Conservation (phyloP, 1,140 invertebrate genomes). For the Drosophila jambulina region DNA sequence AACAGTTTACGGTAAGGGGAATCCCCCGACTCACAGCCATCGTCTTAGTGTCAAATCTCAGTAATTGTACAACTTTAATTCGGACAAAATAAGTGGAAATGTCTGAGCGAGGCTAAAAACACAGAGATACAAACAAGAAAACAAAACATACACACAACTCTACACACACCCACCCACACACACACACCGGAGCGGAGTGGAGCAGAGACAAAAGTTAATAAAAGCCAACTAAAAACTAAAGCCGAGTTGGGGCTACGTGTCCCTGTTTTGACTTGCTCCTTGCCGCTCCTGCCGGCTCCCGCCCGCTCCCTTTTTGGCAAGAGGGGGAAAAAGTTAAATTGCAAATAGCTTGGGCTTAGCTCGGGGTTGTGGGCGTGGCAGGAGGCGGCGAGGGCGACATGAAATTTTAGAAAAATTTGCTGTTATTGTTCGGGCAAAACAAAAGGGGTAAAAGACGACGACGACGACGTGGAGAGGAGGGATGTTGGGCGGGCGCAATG, state of each 20-base stretch:
- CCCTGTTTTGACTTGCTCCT: constrained; percentile 58
- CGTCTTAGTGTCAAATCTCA: constrained; percentile 73
- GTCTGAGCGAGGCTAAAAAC: constrained; percentile 24
- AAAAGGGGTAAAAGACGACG: constrained; percentile 55
- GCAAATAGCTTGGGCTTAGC: constrained; percentile 72
- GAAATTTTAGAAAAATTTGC: constrained; percentile 82
- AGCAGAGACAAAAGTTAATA: constrained; percentile 75
- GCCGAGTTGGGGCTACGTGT: constrained; percentile 69
- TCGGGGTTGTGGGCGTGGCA: constrained; percentile 14
- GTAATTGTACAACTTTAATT: constrained; percentile 78
- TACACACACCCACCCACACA: not conserved
- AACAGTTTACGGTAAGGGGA: constrained; percentile 35
- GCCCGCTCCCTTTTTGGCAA: not conserved
- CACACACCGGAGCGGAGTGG: not conserved
- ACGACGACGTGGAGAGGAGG: not conserved
- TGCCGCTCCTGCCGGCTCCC: not conserved
- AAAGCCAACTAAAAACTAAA: constrained; percentile 83
- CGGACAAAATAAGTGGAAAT: constrained; percentile 69
- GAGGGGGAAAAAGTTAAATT: constrained; percentile 74
- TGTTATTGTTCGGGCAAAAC: constrained; percentile 76
- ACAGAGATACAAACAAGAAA: constrained; percentile 19
- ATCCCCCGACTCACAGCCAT: constrained; percentile 13
- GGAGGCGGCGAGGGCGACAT: constrained; percentile 42
- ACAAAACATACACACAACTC: constrained; percentile 11
- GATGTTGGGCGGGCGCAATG: constrained; percentile 5